Base-by-base conservation (phyloP, 2,113 vertebrate genomes). In the Lampris megalopsis region DNA sequence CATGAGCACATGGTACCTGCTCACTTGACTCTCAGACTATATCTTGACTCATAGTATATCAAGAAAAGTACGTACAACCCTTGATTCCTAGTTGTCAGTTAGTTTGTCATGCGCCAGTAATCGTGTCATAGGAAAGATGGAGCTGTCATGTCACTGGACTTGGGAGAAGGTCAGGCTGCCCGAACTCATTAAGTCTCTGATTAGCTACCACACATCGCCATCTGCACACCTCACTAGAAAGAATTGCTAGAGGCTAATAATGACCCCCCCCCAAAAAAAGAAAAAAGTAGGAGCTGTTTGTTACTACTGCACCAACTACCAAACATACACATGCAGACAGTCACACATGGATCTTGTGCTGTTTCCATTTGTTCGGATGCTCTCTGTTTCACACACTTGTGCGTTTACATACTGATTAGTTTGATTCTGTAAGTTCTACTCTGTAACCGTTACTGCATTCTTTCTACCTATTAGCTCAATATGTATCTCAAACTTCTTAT, bases 21-120 rank as follows among this genome's bases (percentile, higher is more conserved):
- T 35, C 35, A 58, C 42, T 62, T 50, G n/a, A 66, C 50, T 50
- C 35, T 56, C 8, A 40, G 48, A 5, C 52, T 64, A 8, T 36
- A 8, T 50, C 10, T 67, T 38, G n/a, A 48, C 37, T 9, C 35
- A 40, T 13, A 11, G n/a, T 24, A 71, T 56, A 58, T 71, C 13
- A 40, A 52, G 79, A 96, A 95, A 95, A 93, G 94, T 96, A 85
- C 86, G 38, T 41, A 45, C 11, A 42, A 5, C 57, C 56, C 52
- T 40, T 65, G 76, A 45, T 73, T 63, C 47, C 49, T 70, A 45
- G 63, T 67, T 48, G 80, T 74, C 72, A 79, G 47, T 13, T 70
- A 58, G 58, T 84, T 85, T 73, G 52, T 73, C 78, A 79, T 64
- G 71, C 80, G 63, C 76, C 75, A 81, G 68, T 71, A 67, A 86